A percentile compares a stretch with the other conserved stretches of the same genome.
phyloP scores from a whole-genome alignment of 2,888 invertebrate genomes.

The Penaeus monodon region DNA sequence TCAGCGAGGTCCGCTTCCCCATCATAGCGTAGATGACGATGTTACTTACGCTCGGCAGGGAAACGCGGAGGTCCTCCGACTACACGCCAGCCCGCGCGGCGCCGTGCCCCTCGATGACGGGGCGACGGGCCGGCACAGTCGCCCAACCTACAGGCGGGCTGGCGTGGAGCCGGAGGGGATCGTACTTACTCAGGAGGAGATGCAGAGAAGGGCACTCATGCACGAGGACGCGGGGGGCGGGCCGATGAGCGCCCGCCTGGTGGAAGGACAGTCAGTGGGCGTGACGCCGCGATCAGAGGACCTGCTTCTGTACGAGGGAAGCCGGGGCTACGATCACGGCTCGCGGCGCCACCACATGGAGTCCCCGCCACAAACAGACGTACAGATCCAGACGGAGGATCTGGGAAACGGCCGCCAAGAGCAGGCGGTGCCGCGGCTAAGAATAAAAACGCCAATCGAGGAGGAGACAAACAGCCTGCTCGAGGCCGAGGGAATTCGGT shows the following conservation, averaged over 20 bases:
- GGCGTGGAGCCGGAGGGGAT: conserved; percentile 65
- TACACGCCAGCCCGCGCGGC: conserved; percentile 65
- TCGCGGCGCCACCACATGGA: conserved; percentile 35
- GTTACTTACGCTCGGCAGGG: conserved; percentile 56
- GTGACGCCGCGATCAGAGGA: conserved; percentile 34
- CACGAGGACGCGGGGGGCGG: conserved; percentile 63
- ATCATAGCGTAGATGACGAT: conserved; percentile 12
- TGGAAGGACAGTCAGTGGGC: conserved; percentile 50
- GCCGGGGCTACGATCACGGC: conserved; percentile 1
- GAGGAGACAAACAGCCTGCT: conserved; percentile 63
- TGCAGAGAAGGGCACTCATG: conserved; percentile 56
- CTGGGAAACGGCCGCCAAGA: conserved; percentile 25
- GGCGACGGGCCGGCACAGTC: conserved; percentile 63
- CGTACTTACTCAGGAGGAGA: conserved; percentile 49
- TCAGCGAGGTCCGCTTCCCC: conserved; percentile 22
- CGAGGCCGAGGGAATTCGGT: conserved; percentile 54
- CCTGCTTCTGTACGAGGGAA: conserved; percentile 24
- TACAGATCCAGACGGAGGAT: conserved; percentile 53
- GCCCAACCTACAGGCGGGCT: conserved; percentile 55
- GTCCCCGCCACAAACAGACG: conserved; percentile 50
- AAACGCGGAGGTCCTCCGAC: conserved; percentile 65
- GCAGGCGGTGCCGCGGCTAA: conserved; percentile 50
- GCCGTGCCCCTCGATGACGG: conserved; percentile 64
- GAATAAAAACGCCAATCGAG: conserved; percentile 59
- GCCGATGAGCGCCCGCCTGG: conserved; percentile 47